Evolutionary conservation across 2,113 vertebrate genomes (phyloP), one percentile per base, ranked within the genome.

Genomic region (Leptobrachium leishanense): DNA sequence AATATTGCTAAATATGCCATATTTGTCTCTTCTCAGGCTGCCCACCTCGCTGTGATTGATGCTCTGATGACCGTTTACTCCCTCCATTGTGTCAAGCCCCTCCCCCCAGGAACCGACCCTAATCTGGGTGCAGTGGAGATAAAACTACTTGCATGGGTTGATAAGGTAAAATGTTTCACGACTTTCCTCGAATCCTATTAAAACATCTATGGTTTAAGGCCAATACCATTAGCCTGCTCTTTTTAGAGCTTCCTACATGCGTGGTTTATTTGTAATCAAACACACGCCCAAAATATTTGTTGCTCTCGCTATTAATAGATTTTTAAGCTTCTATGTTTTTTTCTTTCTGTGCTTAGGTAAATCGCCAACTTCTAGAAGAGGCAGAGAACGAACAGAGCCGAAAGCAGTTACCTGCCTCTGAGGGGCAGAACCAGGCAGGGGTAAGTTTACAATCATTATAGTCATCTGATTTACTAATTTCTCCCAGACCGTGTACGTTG

Each of bases 31-130:
- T 63, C 85, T 10, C 87, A 97, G 95, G 92, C 90, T 81, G 93
- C 94, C 74, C 96, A 97, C 87, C 87, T 97, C 68, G 93, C 94
- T 39, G 82, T 96, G 86, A 96, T 96, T 0, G 95, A 97, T 44
- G 91, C 93, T 39, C 86, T 97, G 85, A 97, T 97, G 95, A 85
- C 88, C 0, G 85, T 92, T 82, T 94, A 91, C 71, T 92, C 94
- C 82, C 90, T 93, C 69, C 94, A 96, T 86, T 94, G 92, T 53
- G 86, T 95, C 74, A 86, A 88, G 74, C 86, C 88, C 0, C 88
- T 87, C 66, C 82, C 88, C 2, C 82, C 89, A 42, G 88, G 85
- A 40, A 88, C 89, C 74, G 84, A 88, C 31, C 86, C 88, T 62
- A 90, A 81, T 43, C 59, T 86, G 13, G 72, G 76, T 76, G 87